Conservation (phyloP, 2,888 invertebrate genomes). For the Hydrotaea cyrtoneurina region DNA sequence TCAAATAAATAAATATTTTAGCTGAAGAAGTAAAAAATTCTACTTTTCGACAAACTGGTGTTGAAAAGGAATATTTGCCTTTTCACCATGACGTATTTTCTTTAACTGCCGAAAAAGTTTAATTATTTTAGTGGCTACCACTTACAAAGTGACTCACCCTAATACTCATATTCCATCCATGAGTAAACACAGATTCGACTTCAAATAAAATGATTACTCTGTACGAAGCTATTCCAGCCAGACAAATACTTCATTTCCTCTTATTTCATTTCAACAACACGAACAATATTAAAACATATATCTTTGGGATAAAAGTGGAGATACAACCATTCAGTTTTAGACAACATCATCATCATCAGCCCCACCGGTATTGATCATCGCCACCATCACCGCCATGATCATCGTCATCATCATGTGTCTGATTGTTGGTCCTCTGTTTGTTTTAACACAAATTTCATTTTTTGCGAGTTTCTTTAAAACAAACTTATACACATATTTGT, state of each 20-base stretch:
- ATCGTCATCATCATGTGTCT: neutral
- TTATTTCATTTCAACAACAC: conserved; percentile 53
- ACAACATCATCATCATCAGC: conserved; percentile 30
- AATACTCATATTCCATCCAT: too few relatives aligned
- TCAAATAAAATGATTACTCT: conserved; percentile 80
- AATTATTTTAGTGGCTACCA: too few relatives aligned
- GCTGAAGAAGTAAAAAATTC: too few relatives aligned
- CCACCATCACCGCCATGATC: conserved; percentile 20
- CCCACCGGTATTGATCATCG: conserved; percentile 1
- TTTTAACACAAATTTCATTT: conserved; percentile 4
- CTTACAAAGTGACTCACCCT: too few relatives aligned
- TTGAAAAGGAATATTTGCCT: too few relatives aligned
- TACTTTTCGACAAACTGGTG: too few relatives aligned
- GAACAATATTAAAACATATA: conserved; percentile 5
- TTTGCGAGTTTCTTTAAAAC: neutral
- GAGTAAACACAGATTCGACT: too few relatives aligned
- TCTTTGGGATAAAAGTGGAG: conserved; percentile 32
- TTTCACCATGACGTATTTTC: too few relatives aligned
- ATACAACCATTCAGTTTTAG: conserved; percentile 20
- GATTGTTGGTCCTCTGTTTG: neutral
- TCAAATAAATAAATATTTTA: too few relatives aligned
- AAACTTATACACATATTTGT: neutral
- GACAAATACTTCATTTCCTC: conserved; percentile 80
- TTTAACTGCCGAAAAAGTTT: too few relatives aligned
- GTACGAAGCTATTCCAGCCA: conserved; percentile 70